Percentiles rank a stretch among this genome's conserved stretches.
Evolutionary conservation across 2,888 invertebrate species (phyloP).

Genomic region (Ectemnius cavifrons): DNA sequence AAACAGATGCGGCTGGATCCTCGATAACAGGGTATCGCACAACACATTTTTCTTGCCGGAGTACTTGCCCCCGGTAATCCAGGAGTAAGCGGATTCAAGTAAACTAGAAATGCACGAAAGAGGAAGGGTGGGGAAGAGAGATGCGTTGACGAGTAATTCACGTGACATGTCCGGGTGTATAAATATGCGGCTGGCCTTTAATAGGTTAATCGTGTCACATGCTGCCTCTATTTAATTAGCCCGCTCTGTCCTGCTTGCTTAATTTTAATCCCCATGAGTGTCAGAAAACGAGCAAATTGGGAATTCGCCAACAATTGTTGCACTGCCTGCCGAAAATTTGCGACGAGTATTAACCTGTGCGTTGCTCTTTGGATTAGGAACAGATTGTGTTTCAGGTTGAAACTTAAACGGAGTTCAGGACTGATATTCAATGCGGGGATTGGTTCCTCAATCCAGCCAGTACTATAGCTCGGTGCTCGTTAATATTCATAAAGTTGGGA

Average conservation of each 20-base stretch:
- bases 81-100: not conserved
- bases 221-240: not conserved
- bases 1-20: too few species aligned
- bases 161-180: too few species aligned
- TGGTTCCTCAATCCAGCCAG: not conserved
- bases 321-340: not conserved
- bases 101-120: not conserved
- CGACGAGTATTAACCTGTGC: not conserved
- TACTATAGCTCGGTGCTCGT: slow-evolving; percentile 32
- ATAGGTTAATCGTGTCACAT: not conserved
- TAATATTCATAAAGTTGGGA: slow-evolving; percentile 55
- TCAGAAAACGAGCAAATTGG: not conserved
- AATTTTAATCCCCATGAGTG: not conserved
- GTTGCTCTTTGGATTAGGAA: not conserved
- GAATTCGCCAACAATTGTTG: not conserved
- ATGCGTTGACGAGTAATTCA: too few species aligned
- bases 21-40: not conserved
- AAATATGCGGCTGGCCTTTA: not conserved
- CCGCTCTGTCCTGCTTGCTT: not conserved
- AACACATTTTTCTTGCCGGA: not conserved
- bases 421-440: not conserved
- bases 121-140: too few species aligned
- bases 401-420: not conserved
- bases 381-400: not conserved
- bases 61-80: not conserved